These are phyloP conservation scores for Carassius auratus DNA, from an alignment of 2,113 vertebrate genomes.

Conservation along the genomic window DNA sequence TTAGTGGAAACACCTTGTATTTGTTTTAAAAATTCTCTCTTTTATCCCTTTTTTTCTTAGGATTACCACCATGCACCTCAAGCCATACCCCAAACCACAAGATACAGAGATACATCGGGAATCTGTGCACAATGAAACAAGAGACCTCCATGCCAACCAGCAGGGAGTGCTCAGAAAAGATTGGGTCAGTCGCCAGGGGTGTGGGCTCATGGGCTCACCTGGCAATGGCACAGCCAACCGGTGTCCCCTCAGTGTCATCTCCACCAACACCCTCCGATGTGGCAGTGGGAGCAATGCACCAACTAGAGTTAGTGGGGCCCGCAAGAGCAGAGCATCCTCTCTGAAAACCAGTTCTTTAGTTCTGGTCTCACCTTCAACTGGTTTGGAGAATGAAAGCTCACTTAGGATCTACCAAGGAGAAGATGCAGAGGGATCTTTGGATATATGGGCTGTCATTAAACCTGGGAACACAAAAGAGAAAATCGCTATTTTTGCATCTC, in stretches of 20 bases:
- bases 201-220: slow-evolving; percentile 65
- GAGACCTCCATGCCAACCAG: slow-evolving; percentile 67
- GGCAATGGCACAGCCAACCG: slow-evolving; percentile 69
- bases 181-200: slow-evolving; percentile 64
- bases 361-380: background rate
- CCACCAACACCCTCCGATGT: slow-evolving; percentile 80
- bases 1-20: background rate
- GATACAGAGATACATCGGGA: slow-evolving; percentile 75
- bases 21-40: slow-evolving; percentile 42
- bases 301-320: slow-evolving; percentile 47
- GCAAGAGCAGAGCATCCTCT: slow-evolving; percentile 46
- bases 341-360: slow-evolving; percentile 51
- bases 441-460: slow-evolving; percentile 91
- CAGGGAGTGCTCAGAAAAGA: slow-evolving; percentile 71
- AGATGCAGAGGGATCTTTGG: slow-evolving; percentile 78
- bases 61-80: slow-evolving; percentile 88
- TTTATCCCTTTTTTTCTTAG: slow-evolving; percentile 68
- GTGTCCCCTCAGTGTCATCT: slow-evolving; percentile 78
- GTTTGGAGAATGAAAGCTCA: slow-evolving; percentile 51
- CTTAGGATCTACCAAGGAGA: slow-evolving; percentile 76
- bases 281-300: background rate
- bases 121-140: slow-evolving; percentile 68
- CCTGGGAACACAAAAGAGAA: slow-evolving; percentile 96
- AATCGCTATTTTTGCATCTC: slow-evolving; percentile 90
- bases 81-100: slow-evolving; percentile 83